Evolutionary conservation across 1,140 invertebrate genomes (phyloP), one percentile per base, ranked within the genome.

Genomic region (Solen grandis): DNA sequence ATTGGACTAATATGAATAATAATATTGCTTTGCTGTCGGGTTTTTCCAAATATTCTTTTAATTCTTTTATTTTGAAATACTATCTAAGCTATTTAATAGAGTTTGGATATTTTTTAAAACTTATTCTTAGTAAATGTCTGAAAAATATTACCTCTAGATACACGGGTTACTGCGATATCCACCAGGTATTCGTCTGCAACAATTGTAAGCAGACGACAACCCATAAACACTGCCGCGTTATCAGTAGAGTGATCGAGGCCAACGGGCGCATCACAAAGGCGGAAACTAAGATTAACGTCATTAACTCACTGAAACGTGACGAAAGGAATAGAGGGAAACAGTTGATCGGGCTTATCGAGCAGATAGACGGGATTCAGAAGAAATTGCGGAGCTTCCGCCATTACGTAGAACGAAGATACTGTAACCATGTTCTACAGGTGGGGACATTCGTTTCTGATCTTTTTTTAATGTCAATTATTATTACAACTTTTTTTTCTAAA

Each of bases 351-450:
- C n/a, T 68, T 2, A 59, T 78, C 19, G 52, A 78, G 41, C 75
- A 78, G 46, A 69, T 78, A 55, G 75, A 68, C 36, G 2, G 2
- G 4, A 69, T 78, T 38, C 75, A 69, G n/a, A 46, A 59, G 19
- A 68, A 59, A 46, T 55, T 78, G 3, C 54, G 60, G 8, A 52
- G 50, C 13, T 78, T 41, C 22, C 63, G 75, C 0, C 63, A 50
- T n/a, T 38, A 50, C 14, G 63, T 69, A 33, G 63, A 66, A 35
- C 63, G 50, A 14, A 5, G 36, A 8, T 78, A 78, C 22, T 68
- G 75, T 22, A 68, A 57, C 22, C 69, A 78, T 41, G 75, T 78
- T 8, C 57, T 41, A 38, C 75, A 78, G 75, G 75, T 78, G 59
- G 22, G 33, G n/a, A n/a, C n/a, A n/a, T n/a, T n/a, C n/a, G n/a